phyloP scores from a whole-genome alignment of 35 echinoderm and acorn worm species.

The Anneissia japonica region DNA sequence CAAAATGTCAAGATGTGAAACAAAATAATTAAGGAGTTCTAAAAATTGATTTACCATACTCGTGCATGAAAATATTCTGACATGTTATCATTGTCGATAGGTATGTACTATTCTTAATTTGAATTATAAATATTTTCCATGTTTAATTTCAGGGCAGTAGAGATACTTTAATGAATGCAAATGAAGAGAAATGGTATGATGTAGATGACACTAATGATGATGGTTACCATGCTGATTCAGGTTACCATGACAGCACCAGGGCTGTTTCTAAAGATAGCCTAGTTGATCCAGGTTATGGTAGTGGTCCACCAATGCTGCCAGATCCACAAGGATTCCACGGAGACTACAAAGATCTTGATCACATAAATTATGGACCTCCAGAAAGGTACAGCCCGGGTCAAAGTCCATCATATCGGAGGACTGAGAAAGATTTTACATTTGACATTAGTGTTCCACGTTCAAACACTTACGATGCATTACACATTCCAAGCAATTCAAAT shows the following conservation, averaged over 20 bases:
- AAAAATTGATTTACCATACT: too few species aligned
- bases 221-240: constrained; percentile 21
- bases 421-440: not conserved
- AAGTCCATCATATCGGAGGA: not conserved
- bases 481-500: constrained; percentile 57
- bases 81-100: too few species aligned
- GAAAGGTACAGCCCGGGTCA: not conserved
- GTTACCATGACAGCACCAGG: constrained; percentile 67
- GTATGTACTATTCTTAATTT: too few species aligned
- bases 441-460: not conserved
- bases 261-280: constrained; percentile 48
- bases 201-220: constrained; percentile 43
- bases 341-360: not conserved
- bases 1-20: too few species aligned
- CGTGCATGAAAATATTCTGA: too few species aligned
- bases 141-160: constrained; percentile 51
- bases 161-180: constrained; percentile 63
- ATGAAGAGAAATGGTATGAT: constrained; percentile 95
- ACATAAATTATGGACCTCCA: not conserved
- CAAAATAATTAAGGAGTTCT: too few species aligned
- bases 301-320: not conserved
- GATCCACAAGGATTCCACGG: not conserved
- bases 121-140: too few species aligned
- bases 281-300: not conserved
- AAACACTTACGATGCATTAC: not conserved